A percentile compares a stretch with the other conserved stretches of the same genome.
Evolutionary conservation across 2,888 invertebrate species (phyloP).

Genomic region (Caenorhabditis sp.): DNA sequence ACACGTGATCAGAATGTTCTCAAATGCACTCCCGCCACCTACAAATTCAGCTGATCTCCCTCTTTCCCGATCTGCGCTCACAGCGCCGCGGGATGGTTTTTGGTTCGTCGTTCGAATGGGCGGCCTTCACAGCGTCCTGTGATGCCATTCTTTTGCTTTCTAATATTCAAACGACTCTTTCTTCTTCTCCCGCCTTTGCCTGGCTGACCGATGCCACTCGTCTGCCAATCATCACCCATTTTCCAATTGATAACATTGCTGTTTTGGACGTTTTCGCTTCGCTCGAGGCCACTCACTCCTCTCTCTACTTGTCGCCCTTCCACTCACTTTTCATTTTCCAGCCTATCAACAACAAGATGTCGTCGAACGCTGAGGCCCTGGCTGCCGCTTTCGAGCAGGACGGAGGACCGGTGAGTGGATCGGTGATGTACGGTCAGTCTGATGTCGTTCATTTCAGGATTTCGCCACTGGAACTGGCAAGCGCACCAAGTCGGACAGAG

Average conservation of each 20-base stretch:
- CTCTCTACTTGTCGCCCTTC: background rate
- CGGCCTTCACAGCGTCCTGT: background rate
- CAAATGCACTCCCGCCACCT: background rate
- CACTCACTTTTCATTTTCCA: background rate
- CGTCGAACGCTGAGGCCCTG: conserved; percentile 72
- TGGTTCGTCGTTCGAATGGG: too few species aligned
- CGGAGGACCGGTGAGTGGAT: conserved; percentile 66
- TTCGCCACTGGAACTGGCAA: conserved; percentile 64
- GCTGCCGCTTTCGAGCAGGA: conserved; percentile 73
- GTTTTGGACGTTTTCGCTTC: background rate
- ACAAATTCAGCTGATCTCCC: background rate
- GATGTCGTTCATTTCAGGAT: conserved; percentile 45
- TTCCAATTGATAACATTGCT: conserved; percentile 10
- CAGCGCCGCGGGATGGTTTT: background rate
- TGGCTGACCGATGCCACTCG: background rate
- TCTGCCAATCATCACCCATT: background rate
- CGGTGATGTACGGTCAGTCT: background rate
- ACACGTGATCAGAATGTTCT: background rate
- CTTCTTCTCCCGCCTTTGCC: background rate
- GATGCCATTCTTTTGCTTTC: background rate
- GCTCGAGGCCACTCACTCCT: background rate
- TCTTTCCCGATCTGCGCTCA: background rate
- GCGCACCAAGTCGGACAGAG: conserved; percentile 73
- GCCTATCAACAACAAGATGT: conserved; percentile 48
- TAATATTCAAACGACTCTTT: background rate